Conservation (phyloP, 2,888 invertebrate genomes). For the Ditula angustiorana region DNA sequence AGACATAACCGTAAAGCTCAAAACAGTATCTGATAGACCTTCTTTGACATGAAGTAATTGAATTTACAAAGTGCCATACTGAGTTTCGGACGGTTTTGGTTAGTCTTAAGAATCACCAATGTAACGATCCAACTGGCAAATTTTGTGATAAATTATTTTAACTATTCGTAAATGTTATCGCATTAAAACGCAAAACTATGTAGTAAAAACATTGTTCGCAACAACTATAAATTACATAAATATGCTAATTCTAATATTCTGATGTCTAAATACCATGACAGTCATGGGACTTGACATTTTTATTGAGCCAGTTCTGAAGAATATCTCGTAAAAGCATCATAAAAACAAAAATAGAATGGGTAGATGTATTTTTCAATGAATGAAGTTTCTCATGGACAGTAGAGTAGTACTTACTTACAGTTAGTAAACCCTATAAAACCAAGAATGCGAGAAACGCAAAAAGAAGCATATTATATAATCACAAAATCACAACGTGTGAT, state of each 20-base stretch:
- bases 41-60: not conserved
- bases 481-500: too few species aligned
- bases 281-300: constrained; percentile 1
- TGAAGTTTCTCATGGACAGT: too few species aligned
- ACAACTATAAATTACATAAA: not conserved
- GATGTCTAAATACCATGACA: constrained; percentile 1
- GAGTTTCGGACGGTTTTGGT: too few species aligned
- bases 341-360: too few species aligned
- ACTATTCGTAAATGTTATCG: constrained; percentile 3
- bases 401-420: too few species aligned
- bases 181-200: not conserved
- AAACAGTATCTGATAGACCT: not conserved
- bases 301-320: not conserved
- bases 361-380: too few species aligned
- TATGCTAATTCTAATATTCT: not conserved
- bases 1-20: not conserved
- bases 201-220: constrained; percentile 3
- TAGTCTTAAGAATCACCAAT: not conserved
- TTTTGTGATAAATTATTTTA: not conserved
- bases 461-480: too few species aligned
- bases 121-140: not conserved
- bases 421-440: too few species aligned
- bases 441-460: too few species aligned
- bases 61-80: not conserved
- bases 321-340: not conserved